Evolutionary conservation across 2,797 vertebrate species (phyloP), one percentile per base, ranked within the genome.

Genomic region (Micrastur ruficollis): DNA sequence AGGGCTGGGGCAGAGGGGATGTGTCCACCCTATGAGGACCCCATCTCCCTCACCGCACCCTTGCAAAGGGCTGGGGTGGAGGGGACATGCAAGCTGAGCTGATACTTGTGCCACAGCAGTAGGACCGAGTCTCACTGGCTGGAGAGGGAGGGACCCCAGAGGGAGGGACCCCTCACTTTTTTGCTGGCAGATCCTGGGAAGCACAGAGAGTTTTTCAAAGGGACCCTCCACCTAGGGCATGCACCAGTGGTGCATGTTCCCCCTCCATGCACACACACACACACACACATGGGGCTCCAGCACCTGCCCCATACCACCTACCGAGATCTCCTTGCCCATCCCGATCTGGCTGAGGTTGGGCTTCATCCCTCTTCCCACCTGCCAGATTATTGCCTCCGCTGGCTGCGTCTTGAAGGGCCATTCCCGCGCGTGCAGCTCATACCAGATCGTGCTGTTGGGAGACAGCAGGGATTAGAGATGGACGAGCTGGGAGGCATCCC

Each of bases 321-420:
- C 99, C 87, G 99, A 99, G 97, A 99, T 99, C 98, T 99, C 99
- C 97, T 99, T 99, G 91, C 99, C 99, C 99, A 99, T 99, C 95
- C 99, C 99, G 3, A 99, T 99, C 97, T 99, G 99, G 97, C 99
- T 98, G 89, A 99, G 99, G 98, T 99, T 99, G 94, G 99, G 99
- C 97, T 99, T 99, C 98, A 99, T 98, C 89, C 99, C 99, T 29
- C 98, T 98, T 76, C 99, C 99, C 88, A 99, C 99, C 97, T 99
- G 99, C 99, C 99, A 99, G 96, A 99, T 99, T 88, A 99, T 99
- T 58, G 99, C 99, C 98, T 99, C 99, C 1, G 99, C 99, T 13
- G 99, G 99, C 94, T 99, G 99, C 12, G 98, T 99, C 98, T 99
- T 99, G 98, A 99, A 99, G 97, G 99, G 99, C 99, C 99, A 99